These are phyloP conservation scores for Crax fasciolata DNA, from an alignment of 2,797 vertebrate genomes.

Conservation along the genomic window DNA sequence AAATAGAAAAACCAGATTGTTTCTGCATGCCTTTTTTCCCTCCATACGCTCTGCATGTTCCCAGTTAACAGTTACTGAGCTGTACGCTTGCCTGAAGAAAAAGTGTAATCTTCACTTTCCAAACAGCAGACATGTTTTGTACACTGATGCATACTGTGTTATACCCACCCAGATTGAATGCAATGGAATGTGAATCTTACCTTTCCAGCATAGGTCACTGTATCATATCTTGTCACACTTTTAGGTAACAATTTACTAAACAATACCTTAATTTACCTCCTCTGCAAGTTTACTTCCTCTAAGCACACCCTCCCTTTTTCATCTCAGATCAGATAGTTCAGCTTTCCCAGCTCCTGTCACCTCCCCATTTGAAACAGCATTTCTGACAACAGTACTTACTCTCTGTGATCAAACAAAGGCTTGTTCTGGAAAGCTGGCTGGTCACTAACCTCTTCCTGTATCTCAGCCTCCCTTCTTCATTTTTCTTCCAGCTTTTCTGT, in stretches of 20 bases:
- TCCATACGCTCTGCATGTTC: neutral
- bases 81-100: neutral
- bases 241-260: neutral
- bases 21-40: neutral
- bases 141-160: neutral
- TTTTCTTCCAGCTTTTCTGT: conserved; percentile 15
- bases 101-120: neutral
- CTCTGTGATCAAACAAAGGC: neutral
- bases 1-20: neutral
- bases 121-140: neutral
- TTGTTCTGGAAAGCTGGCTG: conserved; percentile 26
- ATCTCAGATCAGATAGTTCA: neutral
- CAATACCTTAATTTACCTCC: neutral
- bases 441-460: neutral
- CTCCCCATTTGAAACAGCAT: neutral
- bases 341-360: neutral
- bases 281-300: neutral
- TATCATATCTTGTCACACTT: neutral
- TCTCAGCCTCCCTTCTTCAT: neutral
- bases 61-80: neutral
- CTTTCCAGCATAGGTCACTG: neutral
- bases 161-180: neutral
- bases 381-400: conserved; percentile 35
- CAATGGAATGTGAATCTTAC: neutral
- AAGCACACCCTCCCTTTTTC: neutral